These are phyloP conservation scores for Cosmia trapezina DNA, from an alignment of 2,888 invertebrate genomes.

Conservation along the genomic window DNA sequence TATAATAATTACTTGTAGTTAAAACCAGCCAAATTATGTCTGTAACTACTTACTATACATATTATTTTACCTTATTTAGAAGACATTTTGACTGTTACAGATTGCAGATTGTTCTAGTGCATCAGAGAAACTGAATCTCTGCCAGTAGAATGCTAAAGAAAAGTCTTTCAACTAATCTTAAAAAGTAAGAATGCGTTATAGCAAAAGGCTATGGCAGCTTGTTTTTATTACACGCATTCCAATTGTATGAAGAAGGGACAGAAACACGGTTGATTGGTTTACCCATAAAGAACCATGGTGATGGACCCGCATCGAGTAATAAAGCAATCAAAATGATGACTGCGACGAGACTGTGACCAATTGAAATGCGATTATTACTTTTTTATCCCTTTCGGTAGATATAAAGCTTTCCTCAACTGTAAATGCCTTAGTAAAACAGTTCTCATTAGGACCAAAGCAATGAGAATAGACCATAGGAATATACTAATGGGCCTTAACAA, in stretches of 20 bases:
- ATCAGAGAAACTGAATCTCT: neutral
- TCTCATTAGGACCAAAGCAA: conserved; percentile 3
- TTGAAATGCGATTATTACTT: conserved; percentile 27
- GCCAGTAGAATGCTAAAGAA: conserved; percentile 6
- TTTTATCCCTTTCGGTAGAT: conserved; percentile 19
- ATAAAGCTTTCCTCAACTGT: conserved; percentile 17
- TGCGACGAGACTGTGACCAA: conserved; percentile 21
- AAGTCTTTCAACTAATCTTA: neutral
- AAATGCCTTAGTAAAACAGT: conserved; percentile 8
- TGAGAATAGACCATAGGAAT: neutral
- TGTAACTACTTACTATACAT: neutral
- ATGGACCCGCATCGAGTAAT: conserved; percentile 36
- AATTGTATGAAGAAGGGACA: conserved; percentile 12
- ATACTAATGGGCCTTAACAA: conserved; percentile 28
- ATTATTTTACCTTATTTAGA: neutral
- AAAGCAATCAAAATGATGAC: conserved; percentile 43
- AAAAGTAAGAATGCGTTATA: neutral
- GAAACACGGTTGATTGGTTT: conserved; percentile 19
- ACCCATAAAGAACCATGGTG: conserved; percentile 23
- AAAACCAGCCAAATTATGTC: conserved; percentile 8
- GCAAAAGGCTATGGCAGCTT: neutral
- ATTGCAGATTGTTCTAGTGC: neutral
- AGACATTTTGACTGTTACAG: neutral
- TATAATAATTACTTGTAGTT: conserved; percentile 27
- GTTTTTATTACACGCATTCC: conserved; percentile 20